Base-by-base conservation (phyloP, 2,888 invertebrate genomes). In the Troides oblongomaculatus region DNA sequence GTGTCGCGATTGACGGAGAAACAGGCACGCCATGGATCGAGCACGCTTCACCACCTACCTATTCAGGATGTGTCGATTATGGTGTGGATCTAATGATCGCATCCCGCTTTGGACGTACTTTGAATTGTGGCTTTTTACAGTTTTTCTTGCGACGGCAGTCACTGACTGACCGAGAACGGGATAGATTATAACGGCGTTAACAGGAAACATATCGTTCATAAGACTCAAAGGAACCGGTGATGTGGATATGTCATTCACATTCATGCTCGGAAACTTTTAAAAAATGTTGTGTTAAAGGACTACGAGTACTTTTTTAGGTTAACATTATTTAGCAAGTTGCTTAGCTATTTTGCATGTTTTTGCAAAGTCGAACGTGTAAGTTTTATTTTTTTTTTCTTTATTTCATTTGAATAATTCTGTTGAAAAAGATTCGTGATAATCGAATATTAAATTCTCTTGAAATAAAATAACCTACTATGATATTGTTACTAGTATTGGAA, bases 51-150 rank as follows among this genome's bases (percentile, higher is more conserved):
- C 85, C 87, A 87, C 89, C 89, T 86, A 84, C 90, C 88, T 88
- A 87, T 90, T 90, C 88, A 90, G 90, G 92, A 91, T 90, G 87
- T 84, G 80, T 85, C 87, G 80, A 82, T 89, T 92, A 92, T 90
- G 92, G 91, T 84, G 81, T 83, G 86, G 86, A 82, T 89, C 92
- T 92, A 92, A 92, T 91, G 92, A 91, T 89, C 82, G 84, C 79
- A 80, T 84, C 90, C 89, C 80, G 80, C 76, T 88, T 87, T 85
- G 89, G 89, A 77, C 75, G 79, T 83, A 84, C 84, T 81, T 83
- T 84, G 84, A 84, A 83, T 81, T 83, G 80, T 90, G 74, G 79
- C 82, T 92, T 91, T 90, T 91, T 92, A 79, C 82, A 65, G 73
- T 72, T 79, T 82, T 91, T 89, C 89, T 89, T 89, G 84, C 82